Evolutionary conservation across 2,797 vertebrate species (phyloP).

Genomic region (Lagorchestes hirsutus): DNA sequence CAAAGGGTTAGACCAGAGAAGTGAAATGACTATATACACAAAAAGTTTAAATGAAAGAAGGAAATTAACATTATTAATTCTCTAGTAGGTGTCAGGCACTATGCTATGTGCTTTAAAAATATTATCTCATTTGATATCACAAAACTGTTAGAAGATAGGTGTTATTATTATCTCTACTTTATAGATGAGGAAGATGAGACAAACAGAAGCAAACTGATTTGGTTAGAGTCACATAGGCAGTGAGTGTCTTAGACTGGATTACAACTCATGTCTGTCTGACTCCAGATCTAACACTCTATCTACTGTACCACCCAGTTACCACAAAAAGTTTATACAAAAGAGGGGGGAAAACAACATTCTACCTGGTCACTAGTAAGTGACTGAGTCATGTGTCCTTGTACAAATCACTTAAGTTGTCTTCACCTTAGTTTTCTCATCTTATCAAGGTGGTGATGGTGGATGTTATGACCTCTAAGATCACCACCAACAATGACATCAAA

Average conservation of each 20-base stretch:
- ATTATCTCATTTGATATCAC: neutral
- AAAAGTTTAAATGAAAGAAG: neutral
- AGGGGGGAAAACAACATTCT: neutral
- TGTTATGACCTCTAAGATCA: neutral
- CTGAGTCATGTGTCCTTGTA: neutral
- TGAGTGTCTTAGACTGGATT: neutral
- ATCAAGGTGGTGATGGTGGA: neutral
- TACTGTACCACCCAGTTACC: neutral
- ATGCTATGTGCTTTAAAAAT: neutral
- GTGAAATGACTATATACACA: neutral
- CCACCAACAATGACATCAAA: neutral
- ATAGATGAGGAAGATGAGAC: neutral
- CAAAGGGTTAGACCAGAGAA: neutral
- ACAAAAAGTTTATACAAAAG: neutral
- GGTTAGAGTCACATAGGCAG: neutral
- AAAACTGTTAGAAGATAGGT: neutral
- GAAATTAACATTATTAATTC: neutral
- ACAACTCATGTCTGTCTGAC: neutral
- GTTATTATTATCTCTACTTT: neutral
- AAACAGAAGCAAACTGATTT: neutral
- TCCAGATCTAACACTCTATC: neutral
- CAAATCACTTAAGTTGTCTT: neutral
- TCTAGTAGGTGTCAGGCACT: neutral
- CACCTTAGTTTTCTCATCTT: neutral
- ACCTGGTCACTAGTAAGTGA: neutral